Percentiles rank a stretch among this genome's conserved stretches.
Evolutionary conservation across 2,888 invertebrate species (phyloP).

Genomic region (Meghimatium bilineatum): DNA sequence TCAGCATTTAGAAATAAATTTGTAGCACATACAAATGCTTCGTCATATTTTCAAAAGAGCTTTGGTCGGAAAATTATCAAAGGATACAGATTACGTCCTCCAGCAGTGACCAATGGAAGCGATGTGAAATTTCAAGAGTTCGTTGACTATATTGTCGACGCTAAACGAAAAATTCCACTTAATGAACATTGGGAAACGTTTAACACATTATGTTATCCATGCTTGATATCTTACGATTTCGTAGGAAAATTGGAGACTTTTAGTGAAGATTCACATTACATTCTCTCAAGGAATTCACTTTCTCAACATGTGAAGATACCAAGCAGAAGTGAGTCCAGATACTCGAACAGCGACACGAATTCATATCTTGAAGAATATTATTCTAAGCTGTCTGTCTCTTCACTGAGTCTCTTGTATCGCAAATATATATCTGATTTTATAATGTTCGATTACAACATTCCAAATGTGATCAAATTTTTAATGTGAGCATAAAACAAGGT

Average conservation of each 20-base stretch:
- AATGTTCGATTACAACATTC: slow-evolving; percentile 38
- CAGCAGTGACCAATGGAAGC: slow-evolving; percentile 83
- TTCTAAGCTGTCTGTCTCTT: background rate
- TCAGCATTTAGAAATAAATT: slow-evolving; percentile 95
- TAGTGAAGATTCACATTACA: slow-evolving; percentile 84
- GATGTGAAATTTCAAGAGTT: slow-evolving; percentile 87
- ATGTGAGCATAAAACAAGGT: too few species aligned
- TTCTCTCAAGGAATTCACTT: slow-evolving; percentile 10
- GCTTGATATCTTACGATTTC: slow-evolving; percentile 90
- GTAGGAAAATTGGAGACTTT: slow-evolving; percentile 93
- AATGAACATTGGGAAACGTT: slow-evolving; percentile 96
- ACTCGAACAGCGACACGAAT: background rate
- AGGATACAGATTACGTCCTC: slow-evolving; percentile 85
- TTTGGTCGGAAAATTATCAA: slow-evolving; percentile 86
- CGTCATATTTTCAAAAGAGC: slow-evolving; percentile 79
- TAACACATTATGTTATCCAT: slow-evolving; percentile 89
- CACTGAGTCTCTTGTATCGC: background rate
- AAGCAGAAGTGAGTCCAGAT: slow-evolving; percentile 28
- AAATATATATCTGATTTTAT: slow-evolving; percentile 30
- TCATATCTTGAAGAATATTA: slow-evolving; percentile 27
- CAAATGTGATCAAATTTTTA: slow-evolving; percentile 15
- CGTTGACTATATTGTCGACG: slow-evolving; percentile 85
- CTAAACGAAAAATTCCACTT: slow-evolving; percentile 72
- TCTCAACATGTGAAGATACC: slow-evolving; percentile 22
- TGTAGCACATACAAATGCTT: slow-evolving; percentile 79